Percentiles rank a stretch among this genome's conserved stretches.
phyloP scores from a whole-genome alignment of 2,797 vertebrate genomes.

The Micrastur ruficollis region DNA sequence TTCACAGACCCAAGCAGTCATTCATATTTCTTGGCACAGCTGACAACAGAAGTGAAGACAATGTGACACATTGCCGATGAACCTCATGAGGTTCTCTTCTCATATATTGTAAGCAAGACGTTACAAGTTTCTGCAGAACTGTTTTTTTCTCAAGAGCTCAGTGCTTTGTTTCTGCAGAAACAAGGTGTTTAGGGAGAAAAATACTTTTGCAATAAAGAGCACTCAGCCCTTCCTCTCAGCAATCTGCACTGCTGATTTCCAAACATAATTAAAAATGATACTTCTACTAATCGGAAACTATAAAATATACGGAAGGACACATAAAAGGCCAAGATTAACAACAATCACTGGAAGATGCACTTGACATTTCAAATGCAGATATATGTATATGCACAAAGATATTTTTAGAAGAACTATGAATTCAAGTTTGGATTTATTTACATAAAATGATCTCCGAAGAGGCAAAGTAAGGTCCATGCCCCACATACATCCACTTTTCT shows the following conservation, averaged over 20 bases:
- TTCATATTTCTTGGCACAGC: background rate
- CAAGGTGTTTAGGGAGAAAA: background rate
- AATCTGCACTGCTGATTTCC: background rate
- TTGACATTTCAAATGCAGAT: conserved; percentile 46
- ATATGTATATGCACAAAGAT: background rate
- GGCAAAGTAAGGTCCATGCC: background rate
- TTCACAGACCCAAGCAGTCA: background rate
- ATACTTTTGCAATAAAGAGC: background rate
- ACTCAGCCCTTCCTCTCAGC: background rate
- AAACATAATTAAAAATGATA: background rate
- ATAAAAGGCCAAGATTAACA: background rate
- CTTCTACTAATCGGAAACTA: background rate
- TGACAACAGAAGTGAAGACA: background rate
- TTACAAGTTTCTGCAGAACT: background rate
- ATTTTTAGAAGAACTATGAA: background rate
- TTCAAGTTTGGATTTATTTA: background rate
- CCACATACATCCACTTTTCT: background rate
- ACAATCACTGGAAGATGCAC: background rate
- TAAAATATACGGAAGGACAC: background rate
- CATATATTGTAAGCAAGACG: background rate
- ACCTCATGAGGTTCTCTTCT: background rate
- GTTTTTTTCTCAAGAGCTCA: background rate
- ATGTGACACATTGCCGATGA: background rate
- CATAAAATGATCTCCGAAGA: background rate
- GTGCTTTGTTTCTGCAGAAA: background rate